These are phyloP conservation scores for Enteromius fasciolatus DNA, from an alignment of 2,797 vertebrate species.

Conservation along the genomic window DNA sequence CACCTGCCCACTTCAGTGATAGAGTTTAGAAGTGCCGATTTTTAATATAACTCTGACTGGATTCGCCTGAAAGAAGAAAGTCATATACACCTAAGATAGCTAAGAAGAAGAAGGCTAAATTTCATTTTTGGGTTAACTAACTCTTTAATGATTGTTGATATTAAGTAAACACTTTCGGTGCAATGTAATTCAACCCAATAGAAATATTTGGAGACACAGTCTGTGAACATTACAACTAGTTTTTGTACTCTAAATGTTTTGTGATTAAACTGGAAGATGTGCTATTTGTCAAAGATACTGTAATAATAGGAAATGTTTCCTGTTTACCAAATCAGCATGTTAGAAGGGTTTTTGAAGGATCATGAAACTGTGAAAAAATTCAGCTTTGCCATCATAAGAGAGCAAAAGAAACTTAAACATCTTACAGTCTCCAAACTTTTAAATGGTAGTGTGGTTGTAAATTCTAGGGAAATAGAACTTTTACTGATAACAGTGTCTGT, in stretches of 20 bases:
- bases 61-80: too few species aligned
- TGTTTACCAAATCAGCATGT: neutral
- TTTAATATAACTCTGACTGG: too few species aligned
- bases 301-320: neutral
- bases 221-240: neutral
- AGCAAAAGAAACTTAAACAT: neutral
- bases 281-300: neutral
- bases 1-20: too few species aligned
- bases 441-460: neutral
- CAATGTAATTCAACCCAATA: neutral
- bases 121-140: too few species aligned
- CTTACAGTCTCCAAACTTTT: neutral
- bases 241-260: neutral
- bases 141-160: too few species aligned
- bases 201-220: neutral
- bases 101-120: too few species aligned
- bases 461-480: neutral
- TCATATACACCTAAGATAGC: too few species aligned
- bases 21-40: too few species aligned
- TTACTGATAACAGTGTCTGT: constrained; percentile 2
- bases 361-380: neutral
- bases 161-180: neutral
- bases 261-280: neutral
- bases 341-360: neutral
- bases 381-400: neutral